Conservation (phyloP, 92 coral and sea anemone species). For the Nematostella vectensis region DNA sequence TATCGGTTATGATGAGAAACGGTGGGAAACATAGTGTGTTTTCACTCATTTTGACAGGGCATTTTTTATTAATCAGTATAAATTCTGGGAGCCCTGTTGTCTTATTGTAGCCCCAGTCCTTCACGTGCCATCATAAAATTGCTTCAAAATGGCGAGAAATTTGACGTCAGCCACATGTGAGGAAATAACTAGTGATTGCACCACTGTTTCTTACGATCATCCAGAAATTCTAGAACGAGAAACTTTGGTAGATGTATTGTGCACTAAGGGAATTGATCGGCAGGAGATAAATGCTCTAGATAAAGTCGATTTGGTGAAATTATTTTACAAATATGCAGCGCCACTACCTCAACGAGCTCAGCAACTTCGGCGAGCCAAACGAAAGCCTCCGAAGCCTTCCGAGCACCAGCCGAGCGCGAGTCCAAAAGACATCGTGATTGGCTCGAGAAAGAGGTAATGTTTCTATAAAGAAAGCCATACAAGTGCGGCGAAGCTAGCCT, state of each 20-base stretch:
- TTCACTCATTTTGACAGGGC: no score
- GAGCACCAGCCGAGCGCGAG: conserved; percentile 5
- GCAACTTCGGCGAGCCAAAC: conserved; percentile 70
- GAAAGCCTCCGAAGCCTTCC: conserved; percentile 28
- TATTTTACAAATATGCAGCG: conserved; percentile 65
- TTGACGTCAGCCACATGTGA: background rate
- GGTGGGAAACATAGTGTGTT: no score
- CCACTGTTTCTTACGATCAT: conserved; percentile 23
- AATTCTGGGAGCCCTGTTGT: no score
- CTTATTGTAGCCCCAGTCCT: background rate
- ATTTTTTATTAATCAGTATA: no score
- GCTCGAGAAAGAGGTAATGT: conserved; percentile 49
- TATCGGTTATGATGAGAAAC: no score
- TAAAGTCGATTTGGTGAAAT: conserved; percentile 59
- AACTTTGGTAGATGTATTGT: conserved; percentile 59
- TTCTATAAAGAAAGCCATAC: no score
- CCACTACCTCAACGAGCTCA: conserved; percentile 85
- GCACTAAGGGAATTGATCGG: conserved; percentile 46
- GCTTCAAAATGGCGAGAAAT: background rate
- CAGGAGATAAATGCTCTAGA: conserved; percentile 53
- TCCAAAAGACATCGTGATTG: conserved; percentile 1
- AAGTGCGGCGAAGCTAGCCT: no score
- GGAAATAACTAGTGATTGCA: background rate
- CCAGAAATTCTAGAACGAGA: conserved; percentile 89
- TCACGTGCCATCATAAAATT: no score